Percentiles rank a stretch among this genome's conserved stretches.
Evolutionary conservation across 2,888 invertebrate species (phyloP).

Genomic region (Neoascia interrupta): DNA sequence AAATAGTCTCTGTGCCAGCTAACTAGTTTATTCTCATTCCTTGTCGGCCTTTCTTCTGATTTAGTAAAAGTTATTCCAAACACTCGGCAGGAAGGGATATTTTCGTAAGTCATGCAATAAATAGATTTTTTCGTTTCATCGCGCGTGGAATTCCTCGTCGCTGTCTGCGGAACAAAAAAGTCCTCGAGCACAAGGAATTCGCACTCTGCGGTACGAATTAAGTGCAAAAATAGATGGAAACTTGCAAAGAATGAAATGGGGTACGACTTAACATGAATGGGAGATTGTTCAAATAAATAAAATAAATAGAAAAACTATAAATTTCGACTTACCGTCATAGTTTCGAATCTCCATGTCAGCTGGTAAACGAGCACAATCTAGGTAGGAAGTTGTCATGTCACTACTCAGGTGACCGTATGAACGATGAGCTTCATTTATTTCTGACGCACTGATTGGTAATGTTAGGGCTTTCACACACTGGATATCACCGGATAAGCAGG

Average conservation of each 20-base stretch:
- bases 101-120: slow-evolving; percentile 53
- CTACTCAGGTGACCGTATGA: slow-evolving; percentile 78
- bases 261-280: too few species aligned
- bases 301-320: too few species aligned
- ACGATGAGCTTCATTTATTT: slow-evolving; percentile 79
- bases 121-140: slow-evolving; percentile 41
- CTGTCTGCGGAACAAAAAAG: slow-evolving; percentile 49
- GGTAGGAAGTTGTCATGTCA: slow-evolving; percentile 75
- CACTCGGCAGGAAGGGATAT: too few species aligned
- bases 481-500: slow-evolving; percentile 86
- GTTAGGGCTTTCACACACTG: slow-evolving; percentile 87
- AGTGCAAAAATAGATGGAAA: neutral
- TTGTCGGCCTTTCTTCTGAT: too few species aligned
- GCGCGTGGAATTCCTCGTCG: slow-evolving; percentile 41
- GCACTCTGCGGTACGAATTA: slow-evolving; percentile 8
- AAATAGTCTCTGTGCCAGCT: too few species aligned
- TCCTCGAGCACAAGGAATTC: slow-evolving; percentile 28
- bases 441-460: slow-evolving; percentile 82
- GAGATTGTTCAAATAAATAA: slow-evolving; percentile 5
- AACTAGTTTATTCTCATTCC: too few species aligned
- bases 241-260: too few species aligned
- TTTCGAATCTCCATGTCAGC: slow-evolving; percentile 89
- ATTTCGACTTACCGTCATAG: slow-evolving; percentile 92
- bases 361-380: slow-evolving; percentile 79
- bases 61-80: too few species aligned